Percentiles rank a stretch among this genome's conserved stretches.
These are phyloP conservation scores for Hyles vespertilio DNA, from an alignment of 1,140 invertebrate genomes.

Conservation along the genomic window DNA sequence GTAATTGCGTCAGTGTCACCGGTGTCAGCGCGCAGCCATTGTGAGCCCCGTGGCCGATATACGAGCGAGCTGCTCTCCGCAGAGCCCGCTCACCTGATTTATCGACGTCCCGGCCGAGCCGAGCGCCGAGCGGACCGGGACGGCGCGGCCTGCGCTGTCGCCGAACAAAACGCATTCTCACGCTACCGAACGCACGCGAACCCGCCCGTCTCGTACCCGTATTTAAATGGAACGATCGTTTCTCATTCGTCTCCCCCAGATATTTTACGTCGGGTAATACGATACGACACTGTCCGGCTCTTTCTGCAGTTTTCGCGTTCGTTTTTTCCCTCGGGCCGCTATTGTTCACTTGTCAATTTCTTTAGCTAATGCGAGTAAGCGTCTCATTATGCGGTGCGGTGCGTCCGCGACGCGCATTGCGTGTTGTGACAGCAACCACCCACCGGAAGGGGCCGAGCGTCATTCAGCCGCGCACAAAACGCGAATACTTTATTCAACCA, in stretches of 20 bases:
- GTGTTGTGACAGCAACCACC: constrained; percentile 74
- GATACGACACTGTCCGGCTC: constrained; percentile 74
- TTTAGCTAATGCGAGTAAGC: constrained; percentile 75
- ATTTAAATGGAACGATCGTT: constrained; percentile 71
- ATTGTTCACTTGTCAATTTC: constrained; percentile 76
- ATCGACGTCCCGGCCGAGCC: constrained; percentile 58
- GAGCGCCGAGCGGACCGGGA: constrained; percentile 39
- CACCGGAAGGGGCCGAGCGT: constrained; percentile 72
- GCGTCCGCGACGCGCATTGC: constrained; percentile 68
- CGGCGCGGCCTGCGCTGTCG: constrained; percentile 33
- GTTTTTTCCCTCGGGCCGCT: constrained; percentile 65
- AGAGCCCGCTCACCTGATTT: constrained; percentile 61
- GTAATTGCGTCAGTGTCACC: constrained; percentile 69
- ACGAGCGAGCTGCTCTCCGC: constrained; percentile 43
- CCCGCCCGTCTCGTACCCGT: constrained; percentile 54
- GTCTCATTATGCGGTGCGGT: constrained; percentile 74
- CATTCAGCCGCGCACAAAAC: constrained; percentile 71
- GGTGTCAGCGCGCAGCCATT: constrained; percentile 63
- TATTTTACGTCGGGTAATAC: constrained; percentile 75
- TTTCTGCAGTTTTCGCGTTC: constrained; percentile 68
- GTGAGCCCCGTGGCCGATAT: constrained; percentile 61
- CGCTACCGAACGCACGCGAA: constrained; percentile 73
- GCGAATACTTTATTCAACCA: constrained; percentile 70
- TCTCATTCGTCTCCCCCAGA: constrained; percentile 73
- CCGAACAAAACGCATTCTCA: constrained; percentile 72